These are phyloP conservation scores for Tetramorium alpestre DNA, from an alignment of 1,140 invertebrate species.

Conservation along the genomic window DNA sequence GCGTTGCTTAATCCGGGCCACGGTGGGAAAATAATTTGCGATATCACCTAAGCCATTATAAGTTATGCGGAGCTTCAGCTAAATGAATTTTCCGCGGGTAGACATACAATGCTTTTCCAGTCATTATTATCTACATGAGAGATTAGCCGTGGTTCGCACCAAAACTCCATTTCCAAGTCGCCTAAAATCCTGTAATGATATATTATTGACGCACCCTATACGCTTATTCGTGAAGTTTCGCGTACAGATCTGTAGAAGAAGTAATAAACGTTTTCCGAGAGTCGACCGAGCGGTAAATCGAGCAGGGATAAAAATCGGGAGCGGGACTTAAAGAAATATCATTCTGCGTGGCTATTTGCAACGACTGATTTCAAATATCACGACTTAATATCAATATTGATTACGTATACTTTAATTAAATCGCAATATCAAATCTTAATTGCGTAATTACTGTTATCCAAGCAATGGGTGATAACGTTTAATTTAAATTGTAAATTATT, in stretches of 20 bases:
- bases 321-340: not conserved
- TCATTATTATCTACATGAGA: constrained; percentile 74
- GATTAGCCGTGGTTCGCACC: constrained; percentile 69
- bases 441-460: not conserved
- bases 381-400: not conserved
- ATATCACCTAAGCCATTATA: constrained; percentile 75
- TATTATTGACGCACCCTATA: constrained; percentile 56
- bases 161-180: constrained; percentile 63
- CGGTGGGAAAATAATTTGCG: constrained; percentile 76
- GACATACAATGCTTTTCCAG: constrained; percentile 70
- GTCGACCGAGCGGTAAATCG: not conserved
- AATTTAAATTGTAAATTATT: not conserved
- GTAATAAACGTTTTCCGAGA: not conserved
- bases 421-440: constrained; percentile 25
- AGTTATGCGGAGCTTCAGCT: constrained; percentile 73
- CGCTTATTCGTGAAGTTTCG: constrained; percentile 24
- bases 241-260: constrained; percentile 31
- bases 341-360: not conserved
- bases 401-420: constrained; percentile 9
- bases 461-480: not conserved
- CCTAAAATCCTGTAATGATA: constrained; percentile 66
- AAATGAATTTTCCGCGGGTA: constrained; percentile 70
- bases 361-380: not conserved
- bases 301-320: not conserved
- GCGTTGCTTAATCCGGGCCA: constrained; percentile 69